Percentiles rank a stretch among this genome's conserved stretches.
Conservation (phyloP, 2,888 invertebrate species). For the Tupiocoris notatus region DNA sequence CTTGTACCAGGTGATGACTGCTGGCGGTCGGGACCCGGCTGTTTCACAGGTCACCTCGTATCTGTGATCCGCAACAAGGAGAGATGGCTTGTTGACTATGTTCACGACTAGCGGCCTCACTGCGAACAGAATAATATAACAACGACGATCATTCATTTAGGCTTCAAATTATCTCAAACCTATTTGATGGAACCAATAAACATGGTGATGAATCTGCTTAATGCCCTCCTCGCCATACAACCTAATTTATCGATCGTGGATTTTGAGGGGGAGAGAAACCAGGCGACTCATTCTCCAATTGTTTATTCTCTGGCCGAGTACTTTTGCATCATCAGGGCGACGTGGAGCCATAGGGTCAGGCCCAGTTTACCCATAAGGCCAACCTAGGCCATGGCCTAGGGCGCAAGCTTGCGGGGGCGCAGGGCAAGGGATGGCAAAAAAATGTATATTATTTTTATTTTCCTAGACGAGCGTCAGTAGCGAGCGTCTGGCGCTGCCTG, state of each 20-base stretch:
- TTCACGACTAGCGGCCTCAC: conserved; percentile 80
- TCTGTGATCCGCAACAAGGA: conserved; percentile 76
- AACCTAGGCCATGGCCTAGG: no score
- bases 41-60: conserved; percentile 83
- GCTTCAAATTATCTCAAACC: background rate
- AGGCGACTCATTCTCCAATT: no score
- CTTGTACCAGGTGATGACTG: conserved; percentile 86
- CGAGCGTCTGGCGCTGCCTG: no score
- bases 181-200: background rate
- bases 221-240: background rate
- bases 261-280: no score
- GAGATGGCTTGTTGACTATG: conserved; percentile 66
- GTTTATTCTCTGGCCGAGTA: no score
- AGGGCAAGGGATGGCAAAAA: no score
- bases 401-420: no score
- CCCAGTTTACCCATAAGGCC: no score
- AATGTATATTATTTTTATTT: no score
- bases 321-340: background rate
- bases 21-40: conserved; percentile 80
- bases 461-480: no score
- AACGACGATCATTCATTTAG: background rate
- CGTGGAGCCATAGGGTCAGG: background rate
- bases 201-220: background rate
- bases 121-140: conserved; percentile 54
- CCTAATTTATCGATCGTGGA: background rate